Evolutionary conservation across 2,113 vertebrate species (phyloP), one percentile per base, ranked within the genome.

Genomic region (Egretta garzetta): DNA sequence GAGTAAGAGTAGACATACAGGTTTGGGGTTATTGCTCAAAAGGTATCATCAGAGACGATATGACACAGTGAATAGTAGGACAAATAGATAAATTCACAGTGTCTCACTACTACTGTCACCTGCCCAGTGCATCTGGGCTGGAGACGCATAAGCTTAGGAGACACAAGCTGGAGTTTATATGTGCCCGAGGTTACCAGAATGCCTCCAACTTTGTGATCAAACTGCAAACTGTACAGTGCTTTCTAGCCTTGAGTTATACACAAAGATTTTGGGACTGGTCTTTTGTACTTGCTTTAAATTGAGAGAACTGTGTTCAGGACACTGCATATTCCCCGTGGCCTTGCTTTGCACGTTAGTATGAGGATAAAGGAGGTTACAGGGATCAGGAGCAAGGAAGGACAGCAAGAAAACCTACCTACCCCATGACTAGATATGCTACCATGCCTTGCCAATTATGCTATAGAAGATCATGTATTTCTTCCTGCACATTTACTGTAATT

Each of bases 291-390:
- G 12, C 23, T 62, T 35, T 53, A 47, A 13, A n/a, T 39, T 37
- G 80, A 43, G 35, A 64, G 67, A 72, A 28, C 52, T 7, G 18
- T 30, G 24, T 13, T 59, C 37, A 45, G 52, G 41, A 68, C 12
- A 17, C 39, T 17, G 45, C 43, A 15, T 16, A 13, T 24, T 55
- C 76, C 60, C 43, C 10, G 5, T 0, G 45, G 60, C 58, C 59
- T 64, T 37, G 17, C 18, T 12, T 20, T 32, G 35, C 9, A 2
- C 6, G 5, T 32, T 10, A 59, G 37, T 18, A 28, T 0, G 1
- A 60, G 71, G 27, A 47, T 21, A 59, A 45, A 83, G 53, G 45
- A 60, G 45, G 45, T 53, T n/a, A 53, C 22, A 39, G 45, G 22
- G 53, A 60, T 45, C 18, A 52, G 55, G 17, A 49, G 13, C 13